phyloP scores from a whole-genome alignment of 2,113 vertebrate genomes.

The Rhynchopsitta pachyrhyncha region DNA sequence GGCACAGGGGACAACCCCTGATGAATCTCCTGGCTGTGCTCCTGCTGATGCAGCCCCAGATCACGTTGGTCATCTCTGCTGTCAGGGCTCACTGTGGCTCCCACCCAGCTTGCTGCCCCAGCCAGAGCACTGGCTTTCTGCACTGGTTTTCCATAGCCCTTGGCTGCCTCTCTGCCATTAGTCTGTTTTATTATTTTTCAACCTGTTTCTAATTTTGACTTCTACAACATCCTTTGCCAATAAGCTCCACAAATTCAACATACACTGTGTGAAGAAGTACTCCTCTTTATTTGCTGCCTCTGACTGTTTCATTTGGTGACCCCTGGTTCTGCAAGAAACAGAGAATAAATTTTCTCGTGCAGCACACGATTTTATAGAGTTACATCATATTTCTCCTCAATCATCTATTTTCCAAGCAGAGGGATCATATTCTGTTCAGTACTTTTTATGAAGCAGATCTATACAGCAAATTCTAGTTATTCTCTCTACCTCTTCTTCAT shows the following conservation, averaged over 20 bases:
- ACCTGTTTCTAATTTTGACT: neutral
- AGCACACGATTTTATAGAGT: neutral
- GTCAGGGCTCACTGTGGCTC: neutral
- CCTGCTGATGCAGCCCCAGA: neutral
- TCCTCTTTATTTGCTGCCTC: neutral
- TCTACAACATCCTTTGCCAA: neutral
- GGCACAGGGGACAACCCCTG: neutral
- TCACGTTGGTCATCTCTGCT: neutral
- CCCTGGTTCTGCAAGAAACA: neutral
- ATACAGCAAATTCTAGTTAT: neutral
- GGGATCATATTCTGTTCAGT: neutral
- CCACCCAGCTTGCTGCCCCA: neutral
- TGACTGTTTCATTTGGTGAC: neutral
- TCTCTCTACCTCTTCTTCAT: neutral
- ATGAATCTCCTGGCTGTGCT: accelerated
- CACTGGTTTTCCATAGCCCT: neutral
- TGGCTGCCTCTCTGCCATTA: neutral
- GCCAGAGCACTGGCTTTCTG: neutral
- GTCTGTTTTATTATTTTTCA: neutral
- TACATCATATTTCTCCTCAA: neutral
- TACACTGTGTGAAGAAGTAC: neutral
- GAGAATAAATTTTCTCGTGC: neutral
- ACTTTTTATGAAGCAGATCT: neutral
- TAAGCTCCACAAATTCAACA: neutral
- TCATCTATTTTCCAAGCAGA: neutral